phyloP scores from a whole-genome alignment of 2,797 vertebrate species.

The Vespertilio murinus region DNA sequence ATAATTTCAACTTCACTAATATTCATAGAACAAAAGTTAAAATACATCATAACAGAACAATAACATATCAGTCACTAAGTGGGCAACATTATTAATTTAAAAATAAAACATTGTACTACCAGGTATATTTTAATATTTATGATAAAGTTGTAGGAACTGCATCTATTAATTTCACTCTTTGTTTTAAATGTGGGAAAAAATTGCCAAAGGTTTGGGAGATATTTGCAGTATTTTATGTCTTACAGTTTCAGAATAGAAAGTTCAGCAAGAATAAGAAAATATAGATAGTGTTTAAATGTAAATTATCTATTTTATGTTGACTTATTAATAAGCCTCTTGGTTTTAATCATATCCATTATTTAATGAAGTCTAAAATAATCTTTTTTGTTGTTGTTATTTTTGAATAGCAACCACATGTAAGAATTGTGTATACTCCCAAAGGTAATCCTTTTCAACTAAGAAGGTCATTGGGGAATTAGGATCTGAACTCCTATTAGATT shows the following conservation, averaged over 20 bases:
- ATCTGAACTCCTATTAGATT: conserved; percentile 60
- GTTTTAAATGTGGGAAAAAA: background rate
- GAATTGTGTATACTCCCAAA: conserved; percentile 35
- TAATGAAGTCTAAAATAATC: background rate
- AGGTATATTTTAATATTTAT: background rate
- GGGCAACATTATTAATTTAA: background rate
- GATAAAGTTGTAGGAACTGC: background rate
- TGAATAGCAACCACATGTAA: background rate
- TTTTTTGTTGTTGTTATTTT: background rate
- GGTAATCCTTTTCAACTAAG: conserved; percentile 36
- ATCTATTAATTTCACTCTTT: background rate
- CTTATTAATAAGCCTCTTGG: conserved; percentile 34
- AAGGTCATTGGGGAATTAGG: conserved; percentile 57
- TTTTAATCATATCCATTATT: conserved; percentile 53
- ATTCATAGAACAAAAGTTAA: background rate
- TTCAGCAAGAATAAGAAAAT: background rate
- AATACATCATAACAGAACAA: background rate
- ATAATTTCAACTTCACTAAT: background rate
- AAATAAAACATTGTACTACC: background rate
- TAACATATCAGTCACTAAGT: background rate
- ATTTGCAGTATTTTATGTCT: background rate
- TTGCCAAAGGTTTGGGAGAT: background rate
- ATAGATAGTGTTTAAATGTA: conserved; percentile 14
- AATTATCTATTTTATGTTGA: conserved; percentile 10
- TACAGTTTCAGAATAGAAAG: conserved; percentile 4